A percentile compares a stretch with the other conserved stretches of the same genome.
These are phyloP conservation scores for Oppia nitens DNA, from an alignment of 1,140 invertebrate species.

Conservation along the genomic window DNA sequence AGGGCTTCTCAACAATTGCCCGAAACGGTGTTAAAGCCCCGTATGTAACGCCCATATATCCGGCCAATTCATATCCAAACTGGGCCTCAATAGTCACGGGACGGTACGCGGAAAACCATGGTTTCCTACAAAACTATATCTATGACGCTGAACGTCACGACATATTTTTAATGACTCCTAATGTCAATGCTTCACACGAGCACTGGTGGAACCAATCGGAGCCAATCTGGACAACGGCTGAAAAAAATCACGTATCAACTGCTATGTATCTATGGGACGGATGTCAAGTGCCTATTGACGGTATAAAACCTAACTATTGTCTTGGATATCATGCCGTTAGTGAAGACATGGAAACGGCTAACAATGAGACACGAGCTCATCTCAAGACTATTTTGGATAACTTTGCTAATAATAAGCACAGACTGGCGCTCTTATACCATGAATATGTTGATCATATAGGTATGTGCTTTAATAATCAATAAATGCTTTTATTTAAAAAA, in stretches of 20 bases:
- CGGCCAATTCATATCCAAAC: constrained; percentile 19
- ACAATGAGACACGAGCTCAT: no score
- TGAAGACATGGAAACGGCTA: no score
- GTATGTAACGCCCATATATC: constrained; percentile 17
- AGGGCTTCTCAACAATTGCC: constrained; percentile 13
- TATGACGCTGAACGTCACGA: constrained; percentile 18
- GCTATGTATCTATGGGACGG: constrained; percentile 22
- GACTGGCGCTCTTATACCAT: constrained; percentile 20
- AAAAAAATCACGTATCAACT: constrained; percentile 16
- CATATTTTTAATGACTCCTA: constrained; percentile 18
- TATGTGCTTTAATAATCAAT: no score
- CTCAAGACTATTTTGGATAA: constrained; percentile 16
- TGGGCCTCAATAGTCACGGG: constrained; percentile 17
- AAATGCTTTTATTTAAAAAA: no score
- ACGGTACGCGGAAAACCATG: constrained; percentile 20
- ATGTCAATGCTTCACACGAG: constrained; percentile 17
- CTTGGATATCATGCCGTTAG: no score
- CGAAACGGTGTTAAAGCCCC: constrained; percentile 17
- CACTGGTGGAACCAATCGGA: constrained; percentile 23
- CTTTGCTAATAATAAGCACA: constrained; percentile 17
- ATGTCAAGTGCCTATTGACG: constrained; percentile 18
- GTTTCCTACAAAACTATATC: constrained; percentile 20
- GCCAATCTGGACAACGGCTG: constrained; percentile 20
- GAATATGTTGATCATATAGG: constrained; percentile 17
- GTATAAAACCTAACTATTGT: constrained; percentile 6